Evolutionary conservation across 64 coral and sea anemone genomes (phyloP).

Genomic region (Montipora efflorescens): DNA sequence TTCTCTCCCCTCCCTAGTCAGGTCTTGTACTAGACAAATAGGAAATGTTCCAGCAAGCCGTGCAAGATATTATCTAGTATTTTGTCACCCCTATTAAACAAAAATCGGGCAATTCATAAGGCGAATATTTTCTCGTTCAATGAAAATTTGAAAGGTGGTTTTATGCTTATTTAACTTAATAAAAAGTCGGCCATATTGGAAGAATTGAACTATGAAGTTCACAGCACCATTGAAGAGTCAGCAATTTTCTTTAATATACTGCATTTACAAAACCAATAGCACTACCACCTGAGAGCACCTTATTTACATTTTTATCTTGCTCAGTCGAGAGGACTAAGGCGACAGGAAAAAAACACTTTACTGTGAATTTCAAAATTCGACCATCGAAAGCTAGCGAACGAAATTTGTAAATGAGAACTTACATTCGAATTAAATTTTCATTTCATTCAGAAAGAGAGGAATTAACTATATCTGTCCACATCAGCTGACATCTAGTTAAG

Average conservation of each 20-base stretch:
- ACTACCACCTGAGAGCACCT: not conserved
- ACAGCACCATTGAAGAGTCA: not conserved
- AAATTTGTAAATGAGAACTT: not conserved
- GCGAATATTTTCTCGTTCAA: not conserved
- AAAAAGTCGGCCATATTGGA: not conserved
- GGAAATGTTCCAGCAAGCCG: not conserved
- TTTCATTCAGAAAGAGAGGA: not conserved
- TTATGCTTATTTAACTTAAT: too few relatives aligned
- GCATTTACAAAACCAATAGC: not conserved
- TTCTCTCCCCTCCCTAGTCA: not conserved
- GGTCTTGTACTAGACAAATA: not conserved
- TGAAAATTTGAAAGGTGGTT: too few relatives aligned
- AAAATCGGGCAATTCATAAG: not conserved
- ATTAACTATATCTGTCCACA: not conserved
- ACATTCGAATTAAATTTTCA: not conserved
- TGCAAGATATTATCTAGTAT: not conserved
- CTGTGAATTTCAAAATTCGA: not conserved
- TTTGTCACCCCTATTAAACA: not conserved
- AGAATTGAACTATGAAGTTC: not conserved
- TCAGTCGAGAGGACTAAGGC: conserved; percentile 9
- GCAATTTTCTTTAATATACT: not conserved
- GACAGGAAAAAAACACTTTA: not conserved
- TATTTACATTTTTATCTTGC: conserved; percentile 1
- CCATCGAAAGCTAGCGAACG: not conserved
- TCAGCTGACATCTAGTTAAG: not conserved